Conservation (phyloP, 1,140 invertebrate species). For the Triops longicaudatus region DNA sequence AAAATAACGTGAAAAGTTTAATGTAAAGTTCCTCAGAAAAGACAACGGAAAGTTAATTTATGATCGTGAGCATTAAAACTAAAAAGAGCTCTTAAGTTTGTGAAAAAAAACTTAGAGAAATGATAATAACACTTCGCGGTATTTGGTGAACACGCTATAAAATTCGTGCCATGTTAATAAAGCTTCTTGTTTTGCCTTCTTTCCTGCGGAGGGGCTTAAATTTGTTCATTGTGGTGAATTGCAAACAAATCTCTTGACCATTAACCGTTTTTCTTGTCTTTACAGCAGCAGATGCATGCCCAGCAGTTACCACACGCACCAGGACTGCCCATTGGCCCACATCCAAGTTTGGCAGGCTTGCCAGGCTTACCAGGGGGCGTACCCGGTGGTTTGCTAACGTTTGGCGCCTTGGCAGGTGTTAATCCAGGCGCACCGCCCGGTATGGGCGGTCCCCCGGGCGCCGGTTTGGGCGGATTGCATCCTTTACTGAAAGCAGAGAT, state of each 20-base stretch:
- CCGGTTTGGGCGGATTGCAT: conserved; percentile 30
- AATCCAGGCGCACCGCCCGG: conserved; percentile 8
- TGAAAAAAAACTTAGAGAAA: no score
- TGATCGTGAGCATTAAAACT: no score
- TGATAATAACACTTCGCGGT: no score
- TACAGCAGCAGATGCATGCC: conserved; percentile 48
- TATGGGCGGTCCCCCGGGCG: conserved; percentile 24
- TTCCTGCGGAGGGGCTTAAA: not conserved
- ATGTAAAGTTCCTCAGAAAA: no score
- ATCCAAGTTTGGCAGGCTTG: conserved; percentile 37
- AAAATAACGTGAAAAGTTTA: no score
- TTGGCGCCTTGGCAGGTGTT: conserved; percentile 23
- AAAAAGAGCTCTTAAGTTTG: no score
- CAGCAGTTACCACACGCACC: conserved; percentile 42
- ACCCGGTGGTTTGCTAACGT: conserved; percentile 26
- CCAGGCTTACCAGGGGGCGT: conserved; percentile 33
- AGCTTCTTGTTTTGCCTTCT: conserved; percentile 24
- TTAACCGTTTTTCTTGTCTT: conserved; percentile 26
- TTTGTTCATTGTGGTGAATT: no score
- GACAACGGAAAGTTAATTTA: no score
- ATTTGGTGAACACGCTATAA: no score
- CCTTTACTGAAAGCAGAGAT: conserved; percentile 29
- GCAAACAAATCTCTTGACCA: no score
- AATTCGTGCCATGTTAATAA: conserved; percentile 26
- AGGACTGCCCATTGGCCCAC: conserved; percentile 38